These are phyloP conservation scores for Zingel zingel DNA, from an alignment of 2,113 vertebrate genomes.

Conservation along the genomic window DNA sequence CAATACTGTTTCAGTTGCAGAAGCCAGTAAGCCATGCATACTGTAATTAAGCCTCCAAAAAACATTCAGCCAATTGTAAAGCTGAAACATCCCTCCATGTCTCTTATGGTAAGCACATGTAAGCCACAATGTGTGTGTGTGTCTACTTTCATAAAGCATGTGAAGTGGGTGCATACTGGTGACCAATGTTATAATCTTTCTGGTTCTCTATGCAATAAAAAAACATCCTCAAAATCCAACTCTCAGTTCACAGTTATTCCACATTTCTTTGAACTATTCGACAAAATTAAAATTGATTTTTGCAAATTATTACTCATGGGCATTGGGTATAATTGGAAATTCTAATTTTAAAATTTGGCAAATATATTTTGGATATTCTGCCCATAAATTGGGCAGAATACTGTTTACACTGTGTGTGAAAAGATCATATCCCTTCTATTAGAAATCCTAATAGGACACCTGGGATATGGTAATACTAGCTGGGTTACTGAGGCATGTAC, in stretches of 20 bases:
- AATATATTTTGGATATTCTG: neutral
- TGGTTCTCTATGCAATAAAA: neutral
- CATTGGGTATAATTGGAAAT: neutral
- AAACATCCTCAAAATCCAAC: neutral
- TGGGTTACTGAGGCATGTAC: conserved; percentile 37
- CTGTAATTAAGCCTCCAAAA: conserved; percentile 39
- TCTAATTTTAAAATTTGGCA: neutral
- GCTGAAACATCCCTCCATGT: conserved; percentile 28
- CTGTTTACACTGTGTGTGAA: neutral
- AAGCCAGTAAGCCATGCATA: conserved; percentile 55
- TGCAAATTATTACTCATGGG: neutral
- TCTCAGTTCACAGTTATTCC: too few species aligned
- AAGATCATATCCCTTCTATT: conserved; percentile 10
- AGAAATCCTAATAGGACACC: conserved; percentile 36
- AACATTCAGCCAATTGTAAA: conserved; percentile 33
- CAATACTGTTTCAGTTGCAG: conserved; percentile 51
- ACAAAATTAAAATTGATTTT: too few species aligned
- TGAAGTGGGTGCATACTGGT: too few species aligned
- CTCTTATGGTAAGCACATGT: conserved; percentile 18
- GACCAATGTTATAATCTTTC: too few species aligned
- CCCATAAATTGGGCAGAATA: neutral
- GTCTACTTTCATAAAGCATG: conserved; percentile 16
- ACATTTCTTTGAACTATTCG: too few species aligned
- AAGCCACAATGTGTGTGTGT: neutral
- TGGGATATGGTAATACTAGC: conserved; percentile 37